Base-by-base conservation (phyloP, 2,888 invertebrate genomes). In the Heteromyza rotundicornis region DNA sequence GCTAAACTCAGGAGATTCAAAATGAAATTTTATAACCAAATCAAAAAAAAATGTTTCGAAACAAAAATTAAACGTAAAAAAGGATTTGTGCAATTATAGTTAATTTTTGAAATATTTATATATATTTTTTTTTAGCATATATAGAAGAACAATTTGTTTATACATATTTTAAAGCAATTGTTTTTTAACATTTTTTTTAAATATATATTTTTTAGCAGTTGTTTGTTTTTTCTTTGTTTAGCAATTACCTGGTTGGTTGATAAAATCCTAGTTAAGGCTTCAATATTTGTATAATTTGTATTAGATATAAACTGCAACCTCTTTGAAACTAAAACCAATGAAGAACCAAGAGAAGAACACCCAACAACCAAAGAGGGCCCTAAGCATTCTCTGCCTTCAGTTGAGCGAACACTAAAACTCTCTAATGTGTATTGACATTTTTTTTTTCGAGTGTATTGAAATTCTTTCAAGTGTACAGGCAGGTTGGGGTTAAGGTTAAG, bases 171-270 rank as follows among this genome's bases (percentile, higher is more conserved):
- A 55, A 63, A 66, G 61, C 68, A 70, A 75, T 78, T 76, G 77
- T 73, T 76, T 77, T 78, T 77, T 76, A 78, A 76, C 76, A 78
- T 77, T 77, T 77, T 78, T 67, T 72, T 67, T n/a, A n/a, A n/a
- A n/a, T n/a, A n/a, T n/a, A n/a, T n/a, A n/a, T n/a, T n/a, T n/a
- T n/a, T n/a, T n/a, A n/a, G n/a, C n/a, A n/a, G n/a, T n/a, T n/a
- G n/a, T 2, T 67, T 61, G 36, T 60, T 49, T 24, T 54, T 55
- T 44, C 40, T 64, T 59, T 62, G 55, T 56, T 57, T 52, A 56
- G 65, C 64, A 72, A 63, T 75, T 74, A 74, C 73, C 72, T 73
- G 66, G 50, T 60, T 58, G 57, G 58, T 62, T 67, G 64, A 68
- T 66, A 68, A 52, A 56, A 55, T 54, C n/a, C 14, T 53, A 35